A percentile compares a stretch with the other conserved stretches of the same genome.
These are phyloP conservation scores for Cebidichthys violaceus DNA, from an alignment of 2,113 vertebrate species.

Conservation along the genomic window DNA sequence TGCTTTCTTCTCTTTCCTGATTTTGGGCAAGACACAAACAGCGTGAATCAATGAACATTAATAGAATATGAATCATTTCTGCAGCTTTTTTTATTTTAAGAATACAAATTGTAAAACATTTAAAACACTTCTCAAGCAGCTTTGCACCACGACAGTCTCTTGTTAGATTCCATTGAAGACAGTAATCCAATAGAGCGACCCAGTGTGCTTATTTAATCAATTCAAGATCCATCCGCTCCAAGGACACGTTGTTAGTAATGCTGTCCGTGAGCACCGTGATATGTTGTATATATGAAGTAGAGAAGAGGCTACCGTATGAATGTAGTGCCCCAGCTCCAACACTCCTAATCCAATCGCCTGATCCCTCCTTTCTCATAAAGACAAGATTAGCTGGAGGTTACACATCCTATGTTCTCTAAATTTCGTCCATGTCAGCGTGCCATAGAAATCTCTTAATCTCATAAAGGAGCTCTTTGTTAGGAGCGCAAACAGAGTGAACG, in stretches of 20 bases:
- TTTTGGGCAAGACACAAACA: neutral
- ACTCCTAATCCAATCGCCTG: conserved; percentile 49
- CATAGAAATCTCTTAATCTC: conserved; percentile 84
- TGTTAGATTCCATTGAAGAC: conserved; percentile 57
- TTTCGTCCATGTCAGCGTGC: conserved; percentile 82
- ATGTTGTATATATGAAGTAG: conserved; percentile 3
- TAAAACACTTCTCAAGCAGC: neutral
- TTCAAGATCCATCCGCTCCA: conserved; percentile 67
- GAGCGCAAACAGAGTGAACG: conserved; percentile 58
- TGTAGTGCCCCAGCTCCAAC: neutral
- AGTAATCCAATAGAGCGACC: conserved; percentile 71
- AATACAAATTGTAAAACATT: neutral
- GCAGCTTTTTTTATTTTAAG: neutral
- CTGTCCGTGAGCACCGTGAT: conserved; percentile 58
- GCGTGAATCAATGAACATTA: neutral
- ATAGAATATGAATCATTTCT: no score
- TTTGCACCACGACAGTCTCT: conserved; percentile 45
- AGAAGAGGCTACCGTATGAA: neutral
- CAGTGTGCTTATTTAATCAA: conserved; percentile 71
- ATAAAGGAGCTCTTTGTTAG: conserved; percentile 75
- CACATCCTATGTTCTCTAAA: conserved; percentile 81
- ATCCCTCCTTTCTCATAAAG: conserved; percentile 80
- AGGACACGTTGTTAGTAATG: conserved; percentile 70
- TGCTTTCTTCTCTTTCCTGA: neutral
- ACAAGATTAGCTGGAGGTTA: conserved; percentile 81